Percentiles rank a stretch among this genome's conserved stretches.
phyloP scores from a whole-genome alignment of 2,113 vertebrate species.

The Pongo pygmaeus region DNA sequence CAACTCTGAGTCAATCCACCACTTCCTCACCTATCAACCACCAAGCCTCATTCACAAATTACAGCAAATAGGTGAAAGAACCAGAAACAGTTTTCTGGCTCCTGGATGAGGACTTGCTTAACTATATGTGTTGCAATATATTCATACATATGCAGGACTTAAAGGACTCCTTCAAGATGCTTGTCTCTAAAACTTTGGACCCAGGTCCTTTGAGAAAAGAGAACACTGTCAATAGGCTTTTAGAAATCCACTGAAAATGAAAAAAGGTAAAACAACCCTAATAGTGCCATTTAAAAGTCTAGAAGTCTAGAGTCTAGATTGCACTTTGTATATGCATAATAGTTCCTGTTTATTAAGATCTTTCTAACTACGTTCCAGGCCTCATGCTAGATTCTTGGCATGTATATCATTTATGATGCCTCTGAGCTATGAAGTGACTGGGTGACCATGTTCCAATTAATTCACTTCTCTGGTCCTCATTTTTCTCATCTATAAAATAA shows the following conservation, averaged over 20 bases:
- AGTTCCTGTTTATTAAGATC: not conserved
- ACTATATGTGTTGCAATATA: not conserved
- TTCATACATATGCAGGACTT: not conserved
- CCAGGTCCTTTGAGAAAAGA: not conserved
- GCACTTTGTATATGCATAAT: not conserved
- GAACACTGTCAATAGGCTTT: not conserved
- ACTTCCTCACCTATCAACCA: not conserved
- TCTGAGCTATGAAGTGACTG: not conserved
- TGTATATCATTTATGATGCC: not conserved
- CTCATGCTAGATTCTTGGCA: not conserved
- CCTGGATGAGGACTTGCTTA: not conserved
- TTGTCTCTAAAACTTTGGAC: not conserved
- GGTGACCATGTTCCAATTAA: not conserved
- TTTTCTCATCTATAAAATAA: not conserved
- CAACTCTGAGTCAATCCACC: not conserved
- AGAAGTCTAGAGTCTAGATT: not conserved
- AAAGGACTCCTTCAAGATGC: not conserved
- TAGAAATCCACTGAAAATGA: not conserved
- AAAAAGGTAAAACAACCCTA: not conserved
- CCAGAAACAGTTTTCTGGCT: not conserved
- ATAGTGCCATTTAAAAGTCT: conserved; percentile 6
- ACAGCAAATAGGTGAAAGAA: not conserved
- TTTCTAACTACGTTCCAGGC: not conserved
- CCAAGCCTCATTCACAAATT: not conserved
- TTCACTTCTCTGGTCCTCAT: not conserved